Base-by-base conservation (phyloP, 2,888 invertebrate species). In the Junonia oenone region DNA sequence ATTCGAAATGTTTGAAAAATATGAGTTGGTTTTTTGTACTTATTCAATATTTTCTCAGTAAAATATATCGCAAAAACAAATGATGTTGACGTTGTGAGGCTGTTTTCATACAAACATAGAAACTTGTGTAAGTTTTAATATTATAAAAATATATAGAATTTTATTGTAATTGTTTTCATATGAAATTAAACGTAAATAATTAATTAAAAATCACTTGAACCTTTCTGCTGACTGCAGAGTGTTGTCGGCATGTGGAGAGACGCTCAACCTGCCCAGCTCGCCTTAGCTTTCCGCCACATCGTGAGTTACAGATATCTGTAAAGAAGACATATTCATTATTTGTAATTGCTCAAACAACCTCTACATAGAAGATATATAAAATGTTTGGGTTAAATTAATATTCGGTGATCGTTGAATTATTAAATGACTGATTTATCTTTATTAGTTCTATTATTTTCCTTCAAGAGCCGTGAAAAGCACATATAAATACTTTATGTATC, bases 191-290 rank as follows among this genome's bases (percentile, higher is more conserved):
- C 11, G 6, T 6, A n/a, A 2, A 4, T 40, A 3, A n/a, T 35
- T 35, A 13, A 35, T 27, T 5, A 5, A 11, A 29, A 29, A 38
- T 11, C 38, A 17, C 19, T n/a, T 47, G 22, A 9, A 66, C 89
- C 89, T 90, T 90, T 87, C 88, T 84, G 88, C 86, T 82, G 83
- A 75, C 77, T 77, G 84, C 83, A 83, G 81, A 81, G 77, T 76
- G 69, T 78, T 81, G 78, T 83, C 83, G 81, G 78, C 89, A 87
- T 88, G 81, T 79, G 85, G 78, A 81, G 76, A 68, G 76, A 72
- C 71, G 75, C 68, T 83, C 78, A 86, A 77, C 74, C 75, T 69
- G 76, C 70, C 71, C 73, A 71, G 67, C 64, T 68, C 57, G 68
- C 64, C 56, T 63, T 67, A 63, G 68, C 61, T 57, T 69, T 67